These are phyloP conservation scores for Pterocles burchelli DNA, from an alignment of 2,113 vertebrate species.

Conservation along the genomic window DNA sequence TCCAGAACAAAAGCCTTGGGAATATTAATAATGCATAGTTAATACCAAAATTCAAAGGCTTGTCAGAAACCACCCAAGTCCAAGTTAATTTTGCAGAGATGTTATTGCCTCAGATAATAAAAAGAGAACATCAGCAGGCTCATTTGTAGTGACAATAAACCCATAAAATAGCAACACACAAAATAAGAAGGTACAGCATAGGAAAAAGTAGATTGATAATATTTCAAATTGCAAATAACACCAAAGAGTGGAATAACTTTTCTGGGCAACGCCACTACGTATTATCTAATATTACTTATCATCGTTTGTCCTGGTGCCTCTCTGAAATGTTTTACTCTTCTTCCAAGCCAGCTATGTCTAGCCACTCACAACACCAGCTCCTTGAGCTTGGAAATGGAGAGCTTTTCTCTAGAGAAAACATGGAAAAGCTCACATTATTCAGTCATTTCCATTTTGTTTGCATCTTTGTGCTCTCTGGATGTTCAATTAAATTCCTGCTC, in stretches of 20 bases:
- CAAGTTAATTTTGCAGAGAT: neutral
- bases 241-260: neutral
- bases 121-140: neutral
- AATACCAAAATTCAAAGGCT: neutral
- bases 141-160: neutral
- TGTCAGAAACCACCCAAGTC: neutral
- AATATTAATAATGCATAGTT: neutral
- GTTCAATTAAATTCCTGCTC: neutral
- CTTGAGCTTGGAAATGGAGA: neutral
- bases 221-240: neutral
- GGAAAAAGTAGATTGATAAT: neutral
- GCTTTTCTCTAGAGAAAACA: neutral
- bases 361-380: neutral
- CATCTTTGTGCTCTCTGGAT: neutral
- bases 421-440: fast-evolving
- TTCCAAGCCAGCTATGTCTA: neutral
- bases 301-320: neutral
- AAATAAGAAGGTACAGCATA: neutral
- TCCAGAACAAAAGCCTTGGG: neutral
- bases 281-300: neutral
- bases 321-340: neutral
- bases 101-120: neutral
- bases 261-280: neutral
- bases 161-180: neutral
- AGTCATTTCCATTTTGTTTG: neutral